phyloP scores from a whole-genome alignment of 2,797 vertebrate species.

The Pagetopsis macropterus region DNA sequence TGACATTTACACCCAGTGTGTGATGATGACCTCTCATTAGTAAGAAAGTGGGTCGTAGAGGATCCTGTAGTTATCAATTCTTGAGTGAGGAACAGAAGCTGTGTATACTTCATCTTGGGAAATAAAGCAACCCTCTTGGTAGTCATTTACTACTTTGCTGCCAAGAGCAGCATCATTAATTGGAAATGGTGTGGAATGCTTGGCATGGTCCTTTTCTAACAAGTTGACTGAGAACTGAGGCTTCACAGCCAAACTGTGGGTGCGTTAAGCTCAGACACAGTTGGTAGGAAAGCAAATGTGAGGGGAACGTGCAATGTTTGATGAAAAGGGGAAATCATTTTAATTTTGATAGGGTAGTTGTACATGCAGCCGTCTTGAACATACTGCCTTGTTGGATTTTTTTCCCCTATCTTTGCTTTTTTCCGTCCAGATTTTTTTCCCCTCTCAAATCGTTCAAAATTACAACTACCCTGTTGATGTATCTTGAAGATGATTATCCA shows the following conservation, averaged over 20 bases:
- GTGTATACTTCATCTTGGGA: constrained; percentile 76
- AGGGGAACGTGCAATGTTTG: constrained; percentile 39
- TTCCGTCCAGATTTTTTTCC: constrained; percentile 8
- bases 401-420: constrained; percentile 18
- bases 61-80: constrained; percentile 75
- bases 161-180: constrained; percentile 81
- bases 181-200: constrained; percentile 80
- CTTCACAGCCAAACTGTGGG: constrained; percentile 68
- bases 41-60: constrained; percentile 74
- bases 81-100: constrained; percentile 64
- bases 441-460: constrained; percentile 63
- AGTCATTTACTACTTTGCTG: constrained; percentile 75
- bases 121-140: constrained; percentile 79
- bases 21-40: constrained; percentile 80
- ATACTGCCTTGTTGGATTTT: constrained; percentile 24
- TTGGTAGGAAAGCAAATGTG: constrained; percentile 56
- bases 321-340: constrained; percentile 34
- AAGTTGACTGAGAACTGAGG: constrained; percentile 71
- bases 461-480: constrained; percentile 70
- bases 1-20: constrained; percentile 60
- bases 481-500: constrained; percentile 79
- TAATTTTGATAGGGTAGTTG: constrained; percentile 7
- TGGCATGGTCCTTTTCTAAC: constrained; percentile 74
- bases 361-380: constrained; percentile 17
- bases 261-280: constrained; percentile 58